Conservation (phyloP, 2,888 invertebrate genomes). For the Ormyrus labotus region DNA sequence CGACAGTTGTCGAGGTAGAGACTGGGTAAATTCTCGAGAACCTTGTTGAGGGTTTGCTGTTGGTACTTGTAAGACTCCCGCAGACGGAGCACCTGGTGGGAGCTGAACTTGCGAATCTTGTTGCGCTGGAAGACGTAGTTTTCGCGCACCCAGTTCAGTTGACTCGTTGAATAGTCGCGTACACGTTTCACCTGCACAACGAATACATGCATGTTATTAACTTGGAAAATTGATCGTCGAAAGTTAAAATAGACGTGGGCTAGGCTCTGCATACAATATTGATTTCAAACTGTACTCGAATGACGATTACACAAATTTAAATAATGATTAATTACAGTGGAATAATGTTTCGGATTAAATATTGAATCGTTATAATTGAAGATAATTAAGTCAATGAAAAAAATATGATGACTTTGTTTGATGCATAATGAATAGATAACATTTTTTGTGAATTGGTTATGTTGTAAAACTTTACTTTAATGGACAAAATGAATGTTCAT, state of each 20-base stretch:
- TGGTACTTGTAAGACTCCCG: constrained; percentile 97
- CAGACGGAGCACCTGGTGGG: constrained; percentile 91
- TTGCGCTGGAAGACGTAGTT: constrained; percentile 97
- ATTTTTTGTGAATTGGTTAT: not conserved
- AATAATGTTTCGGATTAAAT: no score
- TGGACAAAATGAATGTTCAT: not conserved
- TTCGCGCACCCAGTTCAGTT: constrained; percentile 95
- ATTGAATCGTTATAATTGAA: no score
- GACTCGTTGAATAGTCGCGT: constrained; percentile 92
- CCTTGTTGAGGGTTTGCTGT: constrained; percentile 95
- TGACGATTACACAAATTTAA: no score
- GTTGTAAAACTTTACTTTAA: not conserved
- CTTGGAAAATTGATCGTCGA: no score
- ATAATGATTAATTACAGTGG: no score
- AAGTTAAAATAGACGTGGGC: no score
- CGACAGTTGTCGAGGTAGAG: constrained; percentile 95
- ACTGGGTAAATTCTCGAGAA: constrained; percentile 93
- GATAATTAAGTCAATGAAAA: no score
- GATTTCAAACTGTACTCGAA: no score
- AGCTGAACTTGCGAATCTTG: constrained; percentile 95
- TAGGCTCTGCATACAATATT: no score
- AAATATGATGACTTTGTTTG: no score
- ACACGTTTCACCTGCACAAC: constrained; percentile 88
- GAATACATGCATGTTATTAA: constrained; percentile 1
- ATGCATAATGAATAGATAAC: not conserved